Evolutionary conservation across 2,797 vertebrate genomes (phyloP), one percentile per base, ranked within the genome.

Genomic region (Leontocebus nigricollis): DNA sequence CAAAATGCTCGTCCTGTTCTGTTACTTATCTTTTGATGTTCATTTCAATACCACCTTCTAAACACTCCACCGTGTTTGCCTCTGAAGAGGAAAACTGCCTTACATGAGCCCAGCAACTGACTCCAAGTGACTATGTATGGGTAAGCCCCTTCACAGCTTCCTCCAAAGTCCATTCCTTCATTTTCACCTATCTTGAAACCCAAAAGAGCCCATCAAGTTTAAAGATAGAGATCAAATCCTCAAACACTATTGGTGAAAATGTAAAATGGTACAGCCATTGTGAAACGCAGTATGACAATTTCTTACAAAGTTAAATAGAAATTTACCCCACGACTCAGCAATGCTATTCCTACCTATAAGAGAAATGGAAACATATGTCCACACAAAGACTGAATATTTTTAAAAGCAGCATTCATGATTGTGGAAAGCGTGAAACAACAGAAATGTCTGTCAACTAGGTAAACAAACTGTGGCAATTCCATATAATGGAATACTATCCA

Each of bases 231-330:
- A 41, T 64, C 72, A 30, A 81, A 73, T 52, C 57, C 4, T n/a
- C 72, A 81, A 86, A 81, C 10, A 24, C 70, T 59, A 90, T 4
- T 70, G 64, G 73, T 46, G 39, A 72, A 84, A 52, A 76, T 33
- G 46, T 20, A 73, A 93, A 93, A 90, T 5, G 36, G 19, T n/a
- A 77, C 10, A 82, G 59, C 20, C 48, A 76, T 12, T 44, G 1
- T 61, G 55, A 27, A 76, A 48, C 70, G 82, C 46, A 57, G 17
- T 75, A 5, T 33, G 20, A n/a, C 8, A 57, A 59, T n/a, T 85
- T 80, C 52, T 88, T 81, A 80, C 12, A 64, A 83, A 70, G 67
- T 93, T 90, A 92, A 95, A 77, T 33, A 93, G 24, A 80, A 86
- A 89, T 64, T 76, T 57, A 73, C 30, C 61, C 41, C 46, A 24